Percentiles rank a stretch among this genome's conserved stretches.
Conservation (phyloP, 2,888 invertebrate species). For the Clostera curtula region DNA sequence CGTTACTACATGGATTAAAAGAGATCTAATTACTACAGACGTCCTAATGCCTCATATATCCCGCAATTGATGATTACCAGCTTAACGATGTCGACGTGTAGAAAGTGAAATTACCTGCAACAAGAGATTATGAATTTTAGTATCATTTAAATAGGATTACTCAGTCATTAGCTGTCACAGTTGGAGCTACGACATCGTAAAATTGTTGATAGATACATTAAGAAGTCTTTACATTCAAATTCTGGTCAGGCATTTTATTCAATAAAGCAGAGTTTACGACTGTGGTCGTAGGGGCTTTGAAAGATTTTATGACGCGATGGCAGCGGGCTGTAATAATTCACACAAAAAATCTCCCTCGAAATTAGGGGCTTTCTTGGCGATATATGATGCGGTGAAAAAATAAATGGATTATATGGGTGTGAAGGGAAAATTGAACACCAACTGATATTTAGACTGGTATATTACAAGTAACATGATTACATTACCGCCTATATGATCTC, state of each 20-base stretch:
- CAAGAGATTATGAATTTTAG: constrained; percentile 17
- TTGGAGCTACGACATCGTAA: constrained; percentile 22
- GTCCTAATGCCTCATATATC: too few relatives aligned
- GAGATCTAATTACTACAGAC: too few relatives aligned
- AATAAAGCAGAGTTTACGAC: constrained; percentile 34
- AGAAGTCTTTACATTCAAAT: constrained; percentile 30
- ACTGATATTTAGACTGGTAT: too few relatives aligned
- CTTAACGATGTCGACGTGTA: neutral
- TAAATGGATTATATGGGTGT: too few relatives aligned
- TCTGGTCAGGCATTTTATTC: constrained; percentile 24
- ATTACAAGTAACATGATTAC: too few relatives aligned
- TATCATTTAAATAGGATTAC: constrained; percentile 20
- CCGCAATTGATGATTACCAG: too few relatives aligned
- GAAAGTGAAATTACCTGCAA: constrained; percentile 26
- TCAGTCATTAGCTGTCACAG: constrained; percentile 17
- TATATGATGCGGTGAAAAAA: too few relatives aligned
- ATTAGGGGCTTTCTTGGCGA: too few relatives aligned
- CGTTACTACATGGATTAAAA: too few relatives aligned
- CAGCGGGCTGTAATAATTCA: constrained; percentile 17
- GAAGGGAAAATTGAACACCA: too few relatives aligned
- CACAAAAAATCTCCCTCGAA: too few relatives aligned
- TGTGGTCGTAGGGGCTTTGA: constrained; percentile 29
- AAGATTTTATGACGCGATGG: constrained; percentile 36
- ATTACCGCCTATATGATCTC: too few relatives aligned
- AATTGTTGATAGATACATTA: constrained; percentile 22